Percentiles rank a stretch among this genome's conserved stretches.
Evolutionary conservation across 2,113 vertebrate species (phyloP).

Genomic region (Camelus bactrianus): DNA sequence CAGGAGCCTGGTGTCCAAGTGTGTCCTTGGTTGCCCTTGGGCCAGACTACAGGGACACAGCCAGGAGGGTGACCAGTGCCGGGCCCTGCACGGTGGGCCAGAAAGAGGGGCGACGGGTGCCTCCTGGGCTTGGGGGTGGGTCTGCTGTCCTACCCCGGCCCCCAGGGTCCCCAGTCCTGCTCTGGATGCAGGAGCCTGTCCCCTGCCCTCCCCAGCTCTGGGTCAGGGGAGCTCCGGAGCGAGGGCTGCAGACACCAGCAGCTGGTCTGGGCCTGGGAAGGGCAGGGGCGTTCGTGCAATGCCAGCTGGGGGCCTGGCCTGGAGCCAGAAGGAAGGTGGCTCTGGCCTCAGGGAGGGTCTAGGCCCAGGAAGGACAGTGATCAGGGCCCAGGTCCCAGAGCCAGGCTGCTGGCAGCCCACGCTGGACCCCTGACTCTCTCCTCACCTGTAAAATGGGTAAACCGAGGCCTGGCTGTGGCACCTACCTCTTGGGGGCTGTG

Average conservation of each 20-base stretch:
- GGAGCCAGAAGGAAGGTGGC: not conserved
- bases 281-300: accelerated
- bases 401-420: not conserved
- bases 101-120: not conserved
- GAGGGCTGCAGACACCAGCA: not conserved
- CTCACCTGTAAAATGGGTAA: not conserved
- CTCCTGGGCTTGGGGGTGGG: not conserved
- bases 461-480: accelerated
- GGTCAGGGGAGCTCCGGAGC: not conserved
- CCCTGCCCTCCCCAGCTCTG: not conserved
- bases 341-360: not conserved
- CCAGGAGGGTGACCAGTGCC: not conserved
- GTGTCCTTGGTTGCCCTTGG: not conserved
- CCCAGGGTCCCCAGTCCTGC: too few species aligned
- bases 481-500: accelerated
- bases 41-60: not conserved
- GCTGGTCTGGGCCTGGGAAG: not conserved
- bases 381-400: not conserved
- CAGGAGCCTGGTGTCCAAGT: accelerated
- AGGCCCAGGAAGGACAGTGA: not conserved
- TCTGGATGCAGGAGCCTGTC: not conserved
- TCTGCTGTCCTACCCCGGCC: not conserved
- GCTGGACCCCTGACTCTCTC: not conserved
- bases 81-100: not conserved
- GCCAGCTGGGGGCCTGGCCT: not conserved